phyloP scores from a whole-genome alignment of 2,888 invertebrate genomes.

The Cataglyphis livida region DNA sequence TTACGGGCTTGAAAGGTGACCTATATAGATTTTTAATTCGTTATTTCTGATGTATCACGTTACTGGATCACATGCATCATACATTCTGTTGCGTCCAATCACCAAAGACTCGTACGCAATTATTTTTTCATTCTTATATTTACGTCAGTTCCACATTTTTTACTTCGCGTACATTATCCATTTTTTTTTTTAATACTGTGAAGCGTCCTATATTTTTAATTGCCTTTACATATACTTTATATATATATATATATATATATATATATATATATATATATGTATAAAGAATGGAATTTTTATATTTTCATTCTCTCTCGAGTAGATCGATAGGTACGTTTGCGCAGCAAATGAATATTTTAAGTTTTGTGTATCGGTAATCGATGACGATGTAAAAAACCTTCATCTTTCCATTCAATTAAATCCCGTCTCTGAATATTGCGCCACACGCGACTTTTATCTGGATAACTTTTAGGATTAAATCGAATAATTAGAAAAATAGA shows the following conservation, averaged over 20 bases:
- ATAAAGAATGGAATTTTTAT: slow-evolving; percentile 40
- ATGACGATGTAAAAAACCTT: slow-evolving; percentile 39
- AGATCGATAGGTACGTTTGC: slow-evolving; percentile 41
- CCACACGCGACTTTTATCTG: slow-evolving; percentile 67
- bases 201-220: slow-evolving; percentile 48
- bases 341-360: slow-evolving; percentile 36
- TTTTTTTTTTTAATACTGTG: slow-evolving; percentile 36
- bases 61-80: slow-evolving; percentile 7
- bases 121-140: slow-evolving; percentile 47
- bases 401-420: slow-evolving; percentile 44
- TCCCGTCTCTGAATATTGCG: slow-evolving; percentile 49
- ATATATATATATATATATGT: neutral
- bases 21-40: slow-evolving; percentile 31
- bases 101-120: slow-evolving; percentile 44
- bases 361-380: slow-evolving; percentile 48
- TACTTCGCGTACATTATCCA: slow-evolving; percentile 24
- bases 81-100: slow-evolving; percentile 37
- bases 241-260: neutral
- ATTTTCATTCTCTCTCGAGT: slow-evolving; percentile 43
- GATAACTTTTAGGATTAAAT: slow-evolving; percentile 69
- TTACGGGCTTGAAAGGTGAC: slow-evolving; percentile 7
- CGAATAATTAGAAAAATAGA: slow-evolving; percentile 35
- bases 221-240: slow-evolving; percentile 22
- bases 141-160: slow-evolving; percentile 40
- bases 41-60: slow-evolving; percentile 29